phyloP scores from a whole-genome alignment of 2,113 vertebrate species.

The Monarcha castaneiventris region DNA sequence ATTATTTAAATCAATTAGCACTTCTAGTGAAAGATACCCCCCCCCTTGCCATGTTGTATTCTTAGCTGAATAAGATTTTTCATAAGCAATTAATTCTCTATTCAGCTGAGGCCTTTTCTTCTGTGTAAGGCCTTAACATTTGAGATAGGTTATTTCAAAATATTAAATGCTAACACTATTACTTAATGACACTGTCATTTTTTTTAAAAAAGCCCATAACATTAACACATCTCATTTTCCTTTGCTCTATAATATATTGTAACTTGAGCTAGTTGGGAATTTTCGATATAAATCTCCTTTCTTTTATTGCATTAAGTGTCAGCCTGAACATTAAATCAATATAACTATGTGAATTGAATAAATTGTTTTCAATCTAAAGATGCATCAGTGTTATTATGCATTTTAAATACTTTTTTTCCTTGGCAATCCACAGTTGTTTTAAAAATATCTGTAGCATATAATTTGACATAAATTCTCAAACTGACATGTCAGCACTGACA shows the following conservation, averaged over 20 bases:
- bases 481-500: neutral
- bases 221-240: neutral
- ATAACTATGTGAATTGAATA: neutral
- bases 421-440: neutral
- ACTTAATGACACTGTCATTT: neutral
- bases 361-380: constrained; percentile 1
- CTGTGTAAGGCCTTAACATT: neutral
- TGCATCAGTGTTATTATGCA: neutral
- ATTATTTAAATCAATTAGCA: neutral
- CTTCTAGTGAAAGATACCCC: neutral
- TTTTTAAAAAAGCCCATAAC: neutral
- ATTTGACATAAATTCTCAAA: constrained; percentile 18
- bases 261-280: neutral
- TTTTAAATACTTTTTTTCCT: neutral
- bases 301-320: neutral
- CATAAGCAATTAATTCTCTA: neutral
- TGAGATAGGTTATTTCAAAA: neutral
- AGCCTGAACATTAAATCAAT: neutral
- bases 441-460: neutral
- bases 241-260: neutral
- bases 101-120: neutral
- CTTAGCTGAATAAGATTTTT: neutral
- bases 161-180: neutral
- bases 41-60: neutral
- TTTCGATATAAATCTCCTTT: neutral